Base-by-base conservation (phyloP, 2,888 invertebrate genomes). In the Drosophila differens region DNA sequence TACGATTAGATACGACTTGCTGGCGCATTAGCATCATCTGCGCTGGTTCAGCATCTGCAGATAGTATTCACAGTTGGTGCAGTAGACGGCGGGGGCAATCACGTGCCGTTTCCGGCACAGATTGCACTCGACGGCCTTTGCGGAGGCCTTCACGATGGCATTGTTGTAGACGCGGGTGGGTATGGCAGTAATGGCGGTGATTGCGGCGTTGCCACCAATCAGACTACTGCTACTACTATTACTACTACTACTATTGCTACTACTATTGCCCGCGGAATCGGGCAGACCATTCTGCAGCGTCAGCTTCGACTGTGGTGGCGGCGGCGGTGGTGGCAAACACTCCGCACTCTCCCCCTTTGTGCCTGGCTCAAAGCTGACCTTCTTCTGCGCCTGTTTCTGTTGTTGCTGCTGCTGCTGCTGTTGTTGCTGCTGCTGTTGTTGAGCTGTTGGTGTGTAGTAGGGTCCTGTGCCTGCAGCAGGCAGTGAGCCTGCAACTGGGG, bases 31-130 rank as follows among this genome's bases (percentile, higher is more conserved):
- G 22, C 51, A 85, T 88, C 92, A 93, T 89, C 93, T 92, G 67
- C 93, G 90, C 75, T 89, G 93, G 69, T 93, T 93, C 33, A 93
- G 79, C 93, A 93, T 93, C 76, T 97, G 97, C 96, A 98, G 96
- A 92, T 98, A 98, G 94, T 97, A 98, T 92, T 98, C 97, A 94
- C 98, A 98, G 93, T 98, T 98, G 59, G 96, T 95, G 93, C 98
- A 98, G 92, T 98, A 98, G 83, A 96, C 95, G 41, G 96, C 96
- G 19, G 97, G 96, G 22, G 96, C 95, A 58, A 95, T 95, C 25
- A 97, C 96, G 76, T 96, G 95, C 91, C 97, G 97, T 92, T 98
- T 98, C 69, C 97, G 95, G 93, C 98, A 98, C 84, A 98, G 94
- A 93, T 97, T 96, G 93, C 98, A 98, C 70, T 96, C 96, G 14